Conservation (phyloP, 2,113 vertebrate species). For the Aspiorhynchus laticeps region DNA sequence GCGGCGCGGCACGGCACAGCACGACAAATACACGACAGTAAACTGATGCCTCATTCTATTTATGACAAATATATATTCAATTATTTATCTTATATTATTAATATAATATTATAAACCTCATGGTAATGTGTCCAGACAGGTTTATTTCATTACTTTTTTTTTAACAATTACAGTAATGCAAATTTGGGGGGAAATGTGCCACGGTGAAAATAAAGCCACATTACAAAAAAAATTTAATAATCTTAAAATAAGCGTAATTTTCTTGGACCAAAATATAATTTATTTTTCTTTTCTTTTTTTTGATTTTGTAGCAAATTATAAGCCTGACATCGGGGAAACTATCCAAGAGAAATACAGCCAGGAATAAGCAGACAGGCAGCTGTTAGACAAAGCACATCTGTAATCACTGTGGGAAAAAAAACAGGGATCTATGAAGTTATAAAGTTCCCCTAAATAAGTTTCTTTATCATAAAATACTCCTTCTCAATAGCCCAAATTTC, state of each 20-base stretch:
- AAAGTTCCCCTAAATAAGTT: not conserved
- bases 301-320: not conserved
- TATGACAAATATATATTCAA: too few species aligned
- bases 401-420: not conserved
- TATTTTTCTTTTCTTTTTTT: not conserved
- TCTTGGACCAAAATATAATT: not conserved
- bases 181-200: not conserved
- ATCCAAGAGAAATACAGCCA: not conserved
- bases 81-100: not conserved
- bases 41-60: too few species aligned
- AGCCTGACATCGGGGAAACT: not conserved
- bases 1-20: too few species aligned
- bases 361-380: not conserved
- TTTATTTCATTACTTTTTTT: not conserved
- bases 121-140: not conserved
- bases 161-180: not conserved
- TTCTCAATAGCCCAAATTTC: not conserved
- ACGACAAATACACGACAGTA: too few species aligned
- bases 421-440: not conserved
- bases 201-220: not conserved
- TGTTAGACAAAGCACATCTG: slow-evolving; percentile 1
- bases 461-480: not conserved
- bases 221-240: not conserved
- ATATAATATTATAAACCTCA: not conserved
- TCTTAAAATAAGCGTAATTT: not conserved